Conservation (phyloP, 2,113 vertebrate genomes). For the Pseudolaguvia tuberculata region DNA sequence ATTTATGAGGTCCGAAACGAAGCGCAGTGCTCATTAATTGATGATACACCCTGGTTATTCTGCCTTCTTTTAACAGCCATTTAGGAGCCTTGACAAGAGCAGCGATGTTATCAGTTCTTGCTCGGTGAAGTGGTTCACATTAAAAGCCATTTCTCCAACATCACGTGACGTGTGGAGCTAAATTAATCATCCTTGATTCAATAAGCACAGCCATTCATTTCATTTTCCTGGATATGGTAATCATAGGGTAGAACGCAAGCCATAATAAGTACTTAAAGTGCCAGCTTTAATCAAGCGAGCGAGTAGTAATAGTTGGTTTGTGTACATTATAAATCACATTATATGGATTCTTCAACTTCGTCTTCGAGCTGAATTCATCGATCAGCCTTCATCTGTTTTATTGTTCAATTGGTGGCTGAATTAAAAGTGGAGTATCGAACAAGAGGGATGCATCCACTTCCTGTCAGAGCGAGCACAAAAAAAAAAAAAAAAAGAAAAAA, state of each 20-base stretch:
- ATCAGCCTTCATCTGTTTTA: constrained; percentile 63
- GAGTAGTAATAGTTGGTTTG: constrained; percentile 38
- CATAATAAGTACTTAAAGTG: constrained; percentile 40
- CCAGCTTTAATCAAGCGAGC: constrained; percentile 42
- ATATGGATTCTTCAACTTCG: constrained; percentile 41
- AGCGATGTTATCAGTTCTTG: constrained; percentile 31
- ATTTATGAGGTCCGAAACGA: constrained; percentile 41
- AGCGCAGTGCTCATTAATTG: constrained; percentile 25
- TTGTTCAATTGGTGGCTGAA: constrained; percentile 61
- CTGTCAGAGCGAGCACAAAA: constrained; percentile 51
- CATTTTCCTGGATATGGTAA: constrained; percentile 37
- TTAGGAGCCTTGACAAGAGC: constrained; percentile 28
- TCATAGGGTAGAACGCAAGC: constrained; percentile 37
- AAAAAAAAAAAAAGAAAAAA: constrained; percentile 58
- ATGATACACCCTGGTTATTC: constrained; percentile 39
- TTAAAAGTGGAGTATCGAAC: constrained; percentile 49
- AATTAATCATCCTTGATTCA: constrained; percentile 50
- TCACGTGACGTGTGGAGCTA: constrained; percentile 40
- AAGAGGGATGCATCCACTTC: constrained; percentile 56
- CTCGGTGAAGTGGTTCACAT: constrained; percentile 34
- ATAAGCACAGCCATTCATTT: constrained; percentile 40
- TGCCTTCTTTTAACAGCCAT: constrained; percentile 23
- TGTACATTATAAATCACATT: constrained; percentile 52
- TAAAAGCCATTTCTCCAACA: constrained; percentile 47
- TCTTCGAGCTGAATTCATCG: constrained; percentile 65